Base-by-base conservation (phyloP, 2,888 invertebrate genomes). In the Platynereis dumerilii region DNA sequence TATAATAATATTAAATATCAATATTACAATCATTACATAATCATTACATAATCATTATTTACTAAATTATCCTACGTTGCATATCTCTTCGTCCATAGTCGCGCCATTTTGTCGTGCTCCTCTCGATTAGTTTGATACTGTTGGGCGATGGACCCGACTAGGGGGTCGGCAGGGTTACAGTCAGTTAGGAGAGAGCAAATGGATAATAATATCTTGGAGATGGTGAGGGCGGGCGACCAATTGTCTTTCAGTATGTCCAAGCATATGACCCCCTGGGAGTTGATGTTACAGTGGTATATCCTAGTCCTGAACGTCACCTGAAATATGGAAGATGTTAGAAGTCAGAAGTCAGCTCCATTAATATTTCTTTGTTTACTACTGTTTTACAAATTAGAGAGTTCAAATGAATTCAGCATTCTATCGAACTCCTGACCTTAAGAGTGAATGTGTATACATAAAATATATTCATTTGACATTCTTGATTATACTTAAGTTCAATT, bases 241-340 rank as follows among this genome's bases (percentile, higher is more conserved):
- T 96, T 96, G 86, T 96, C 96, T 86, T 96, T 96, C 76, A 96
- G 88, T 79, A 96, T 96, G 85, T 97, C 96, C 87, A 98, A 88
- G 86, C 96, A 97, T 84, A 98, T 97, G 69, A 95, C 95, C 68
- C 98, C 98, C 87, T 96, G 95, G 84, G 94, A 95, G 88, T 97
- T 96, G 84, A 98, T 97, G 88, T 97, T 98, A 88, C 96, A 97
- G 85, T 98, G 97, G 86, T 98, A 98, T 86, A 98, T 98, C 82
- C 97, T 90, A 73, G 98, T 98, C 72, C 92, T 90, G 87, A 95
- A 95, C 81, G 92, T 81, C 58, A 87, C 84, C 86, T 86, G 77
- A 2, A 62, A 62, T 20, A 12, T n/a, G 26, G 24, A 42, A 17
- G 39, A 7, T n/a, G n/a, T n/a, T n/a, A n/a, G n/a, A n/a, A 58